phyloP scores from a whole-genome alignment of 1,140 invertebrate genomes.

The Lordiphosa mommai region DNA sequence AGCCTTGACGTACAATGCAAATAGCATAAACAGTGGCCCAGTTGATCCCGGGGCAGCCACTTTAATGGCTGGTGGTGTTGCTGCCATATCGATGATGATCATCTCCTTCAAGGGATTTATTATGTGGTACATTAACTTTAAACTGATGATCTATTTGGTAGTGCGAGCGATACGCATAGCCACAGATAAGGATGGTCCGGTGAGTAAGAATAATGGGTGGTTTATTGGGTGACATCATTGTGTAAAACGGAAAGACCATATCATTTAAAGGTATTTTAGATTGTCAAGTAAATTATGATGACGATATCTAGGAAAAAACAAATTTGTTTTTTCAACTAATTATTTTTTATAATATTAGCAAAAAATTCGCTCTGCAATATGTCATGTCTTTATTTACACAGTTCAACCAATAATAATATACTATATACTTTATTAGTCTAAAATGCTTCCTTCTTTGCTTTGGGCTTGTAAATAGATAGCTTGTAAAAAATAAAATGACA shows the following conservation, averaged over 20 bases:
- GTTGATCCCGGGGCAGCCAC: slow-evolving; percentile 41
- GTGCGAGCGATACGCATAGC: slow-evolving; percentile 42
- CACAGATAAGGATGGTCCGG: slow-evolving; percentile 56
- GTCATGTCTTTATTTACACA: too few species aligned
- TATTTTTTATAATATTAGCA: too few species aligned
- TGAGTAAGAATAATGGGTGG: slow-evolving; percentile 37
- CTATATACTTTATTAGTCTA: too few species aligned
- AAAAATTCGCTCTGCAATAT: too few species aligned
- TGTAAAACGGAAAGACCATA: background rate
- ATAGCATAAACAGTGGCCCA: slow-evolving; percentile 19
- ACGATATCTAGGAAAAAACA: too few species aligned
- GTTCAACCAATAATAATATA: too few species aligned
- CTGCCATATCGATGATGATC: slow-evolving; percentile 71
- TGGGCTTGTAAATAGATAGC: too few species aligned
- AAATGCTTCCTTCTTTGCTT: too few species aligned
- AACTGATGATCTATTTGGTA: slow-evolving; percentile 47
- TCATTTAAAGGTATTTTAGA: too few species aligned
- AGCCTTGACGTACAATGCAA: slow-evolving; percentile 43
- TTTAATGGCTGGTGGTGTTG: slow-evolving; percentile 47
- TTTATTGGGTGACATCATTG: slow-evolving; percentile 48
- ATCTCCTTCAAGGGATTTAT: slow-evolving; percentile 76
- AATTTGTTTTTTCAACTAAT: too few species aligned
- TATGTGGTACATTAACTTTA: slow-evolving; percentile 69
- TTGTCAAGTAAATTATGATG: too few species aligned
- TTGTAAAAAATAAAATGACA: too few species aligned